Evolutionary conservation across 2,113 vertebrate species (phyloP).

Genomic region (Tupaia tana): DNA sequence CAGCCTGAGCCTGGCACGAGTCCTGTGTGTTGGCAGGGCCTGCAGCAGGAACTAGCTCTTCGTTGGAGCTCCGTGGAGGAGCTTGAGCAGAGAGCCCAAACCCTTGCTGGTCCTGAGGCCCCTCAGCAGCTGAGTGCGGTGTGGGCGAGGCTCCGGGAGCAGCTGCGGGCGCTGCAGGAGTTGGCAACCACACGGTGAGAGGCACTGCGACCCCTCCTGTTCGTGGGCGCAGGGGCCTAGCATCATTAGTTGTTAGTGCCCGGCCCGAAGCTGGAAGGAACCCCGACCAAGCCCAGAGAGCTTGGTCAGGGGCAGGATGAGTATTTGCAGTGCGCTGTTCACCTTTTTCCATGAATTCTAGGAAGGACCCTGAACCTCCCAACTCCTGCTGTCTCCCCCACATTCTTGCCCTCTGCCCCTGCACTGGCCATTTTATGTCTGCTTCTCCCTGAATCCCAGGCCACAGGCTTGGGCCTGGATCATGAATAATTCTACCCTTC

Average conservation of each 20-base stretch:
- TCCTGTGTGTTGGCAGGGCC: constrained; percentile 71
- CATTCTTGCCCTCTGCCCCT: neutral
- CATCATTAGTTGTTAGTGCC: neutral
- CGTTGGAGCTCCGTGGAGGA: constrained; percentile 77
- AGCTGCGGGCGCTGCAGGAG: constrained; percentile 86
- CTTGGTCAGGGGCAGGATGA: neutral
- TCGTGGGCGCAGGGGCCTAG: neutral
- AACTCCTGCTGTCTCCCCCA: neutral
- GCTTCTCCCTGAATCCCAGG: neutral
- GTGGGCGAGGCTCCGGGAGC: constrained; percentile 83
- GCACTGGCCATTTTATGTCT: neutral
- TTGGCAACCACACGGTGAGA: constrained; percentile 87
- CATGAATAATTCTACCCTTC: neutral
- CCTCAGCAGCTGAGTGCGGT: constrained; percentile 85
- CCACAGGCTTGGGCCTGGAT: neutral
- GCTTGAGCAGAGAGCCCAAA: constrained; percentile 71
- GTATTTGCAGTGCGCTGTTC: neutral
- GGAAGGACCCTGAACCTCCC: neutral
- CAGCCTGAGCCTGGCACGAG: neutral
- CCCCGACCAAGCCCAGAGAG: neutral
- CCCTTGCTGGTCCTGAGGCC: constrained; percentile 58
- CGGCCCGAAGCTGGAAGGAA: neutral
- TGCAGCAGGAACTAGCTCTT: constrained; percentile 84
- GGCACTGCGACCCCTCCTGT: rapidly evolving
- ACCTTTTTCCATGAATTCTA: neutral